phyloP scores from a whole-genome alignment of 2,113 vertebrate species.

The Phoenicopterus ruber region DNA sequence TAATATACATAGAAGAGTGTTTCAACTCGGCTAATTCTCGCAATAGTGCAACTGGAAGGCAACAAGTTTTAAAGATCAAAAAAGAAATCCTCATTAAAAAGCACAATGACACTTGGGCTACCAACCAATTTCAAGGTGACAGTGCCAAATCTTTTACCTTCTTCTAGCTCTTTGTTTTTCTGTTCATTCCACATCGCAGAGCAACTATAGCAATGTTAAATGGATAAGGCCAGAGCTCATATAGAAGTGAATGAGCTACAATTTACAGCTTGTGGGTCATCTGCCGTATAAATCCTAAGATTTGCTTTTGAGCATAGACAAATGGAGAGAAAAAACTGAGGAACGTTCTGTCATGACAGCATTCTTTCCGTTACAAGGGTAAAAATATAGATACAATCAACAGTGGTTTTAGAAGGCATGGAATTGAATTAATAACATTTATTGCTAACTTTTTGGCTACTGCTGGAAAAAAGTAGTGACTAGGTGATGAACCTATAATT shows the following conservation, averaged over 20 bases:
- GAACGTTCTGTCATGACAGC: background rate
- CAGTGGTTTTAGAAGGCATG: background rate
- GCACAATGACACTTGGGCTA: background rate
- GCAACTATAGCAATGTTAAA: background rate
- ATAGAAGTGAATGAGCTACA: background rate
- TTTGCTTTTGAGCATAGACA: background rate
- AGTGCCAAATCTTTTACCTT: slow-evolving; percentile 5
- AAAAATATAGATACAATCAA: background rate
- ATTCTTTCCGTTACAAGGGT: background rate
- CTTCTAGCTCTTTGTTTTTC: slow-evolving; percentile 10
- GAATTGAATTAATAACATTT: background rate
- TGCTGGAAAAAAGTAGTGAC: background rate
- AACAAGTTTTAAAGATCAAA: background rate
- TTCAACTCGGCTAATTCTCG: background rate
- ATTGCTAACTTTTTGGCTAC: background rate
- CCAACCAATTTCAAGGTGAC: background rate
- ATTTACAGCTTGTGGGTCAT: background rate
- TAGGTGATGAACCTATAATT: background rate
- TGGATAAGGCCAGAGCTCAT: background rate
- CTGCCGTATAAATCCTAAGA: background rate
- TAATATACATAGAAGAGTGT: background rate
- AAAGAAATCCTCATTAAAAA: slow-evolving; percentile 21
- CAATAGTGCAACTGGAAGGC: background rate
- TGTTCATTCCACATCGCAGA: background rate
- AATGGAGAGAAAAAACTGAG: background rate